Conservation (phyloP, 2,797 vertebrate species). For the Varecia variegata region DNA sequence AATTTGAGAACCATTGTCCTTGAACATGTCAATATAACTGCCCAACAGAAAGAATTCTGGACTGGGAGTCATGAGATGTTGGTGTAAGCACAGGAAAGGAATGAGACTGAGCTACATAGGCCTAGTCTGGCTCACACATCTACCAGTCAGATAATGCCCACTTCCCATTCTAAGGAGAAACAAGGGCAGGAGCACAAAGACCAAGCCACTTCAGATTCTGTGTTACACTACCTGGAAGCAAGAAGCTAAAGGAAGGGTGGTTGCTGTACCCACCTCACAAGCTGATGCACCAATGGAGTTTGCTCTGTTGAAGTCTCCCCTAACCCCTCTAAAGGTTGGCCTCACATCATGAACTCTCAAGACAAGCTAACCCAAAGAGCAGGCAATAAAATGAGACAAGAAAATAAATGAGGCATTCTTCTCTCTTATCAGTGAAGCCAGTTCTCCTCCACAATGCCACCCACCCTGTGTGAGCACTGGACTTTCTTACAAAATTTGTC, state of each 20-base stretch:
- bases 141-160: background rate
- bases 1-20: background rate
- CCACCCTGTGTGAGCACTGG: background rate
- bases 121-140: background rate
- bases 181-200: background rate
- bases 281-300: background rate
- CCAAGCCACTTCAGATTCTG: background rate
- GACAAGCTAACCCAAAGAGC: background rate
- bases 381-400: background rate
- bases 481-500: constrained; percentile 49
- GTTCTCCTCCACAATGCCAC: constrained; percentile 17
- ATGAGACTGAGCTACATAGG: background rate
- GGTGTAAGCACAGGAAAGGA: background rate
- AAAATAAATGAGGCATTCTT: background rate
- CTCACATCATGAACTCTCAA: background rate
- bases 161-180: background rate
- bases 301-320: background rate
- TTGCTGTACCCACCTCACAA: background rate
- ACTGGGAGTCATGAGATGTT: background rate
- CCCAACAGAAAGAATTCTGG: background rate
- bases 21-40: background rate
- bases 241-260: background rate
- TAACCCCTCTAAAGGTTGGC: background rate
- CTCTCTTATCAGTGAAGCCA: constrained; percentile 13
- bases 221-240: background rate